Base-by-base conservation (phyloP, 2,888 invertebrate species). In the Lasius fuliginosus region DNA sequence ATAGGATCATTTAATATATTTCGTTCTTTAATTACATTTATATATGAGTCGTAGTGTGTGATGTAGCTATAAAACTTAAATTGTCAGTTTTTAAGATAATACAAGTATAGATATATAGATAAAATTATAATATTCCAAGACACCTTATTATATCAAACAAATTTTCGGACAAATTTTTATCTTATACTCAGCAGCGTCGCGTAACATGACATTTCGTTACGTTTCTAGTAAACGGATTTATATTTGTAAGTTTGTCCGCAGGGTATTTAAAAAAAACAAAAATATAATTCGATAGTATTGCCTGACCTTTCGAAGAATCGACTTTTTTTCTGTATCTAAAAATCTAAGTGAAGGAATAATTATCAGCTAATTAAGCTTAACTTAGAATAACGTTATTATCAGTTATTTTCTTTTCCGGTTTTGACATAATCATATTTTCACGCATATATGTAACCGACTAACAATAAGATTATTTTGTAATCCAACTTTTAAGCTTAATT, bases 11-110 rank as follows among this genome's bases (percentile, higher is more conserved):
- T 18, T 58, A 65, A 81, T 81, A 76, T 73, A 84, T 83, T 88
- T 88, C 84, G 82, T 86, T 88, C 81, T 89, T 81, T 71, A n/a
- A 89, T 89, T 90, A 82, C 64, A 75, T 85, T 86, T 87, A 81
- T 86, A 84, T 85, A 69, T 30, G 56, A 81, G 64, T 77, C 75
- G 81, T 83, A 83, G 65, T 53, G 15, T 53, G 1, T 85, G 85
- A 75, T 15, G 67, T 88, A 87, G 69, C 64, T 76, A 68, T 58
- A 69, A 81, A 82, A 77, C 71, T 71, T 82, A 75, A 82, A 82
- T 83, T 79, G 82, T 68, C 33, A 64, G 86, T 87, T 81, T 89
- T 89, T 88, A 85, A 84, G 76, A 79, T 71, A 85, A 77, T 40
- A 60, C 83, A 79, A 64, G 46, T 58, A 77, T 60, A 83, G 85